These are phyloP conservation scores for Dipodomys spectabilis DNA, from an alignment of 2,113 vertebrate species.

Conservation along the genomic window DNA sequence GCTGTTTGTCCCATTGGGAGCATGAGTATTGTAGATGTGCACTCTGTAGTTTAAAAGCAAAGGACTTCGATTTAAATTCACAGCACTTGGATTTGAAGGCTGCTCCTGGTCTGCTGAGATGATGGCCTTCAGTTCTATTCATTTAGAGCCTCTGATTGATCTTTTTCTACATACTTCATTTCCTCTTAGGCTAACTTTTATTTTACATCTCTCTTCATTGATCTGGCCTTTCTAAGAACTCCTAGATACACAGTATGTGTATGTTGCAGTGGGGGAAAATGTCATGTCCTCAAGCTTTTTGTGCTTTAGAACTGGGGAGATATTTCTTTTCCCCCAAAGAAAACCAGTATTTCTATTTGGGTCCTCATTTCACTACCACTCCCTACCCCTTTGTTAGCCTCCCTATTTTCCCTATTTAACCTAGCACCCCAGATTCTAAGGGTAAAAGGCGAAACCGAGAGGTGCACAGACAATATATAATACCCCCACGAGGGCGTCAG, in stretches of 20 bases:
- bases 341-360: not conserved
- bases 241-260: not conserved
- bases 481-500: slow-evolving; percentile 78
- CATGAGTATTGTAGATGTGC: not conserved
- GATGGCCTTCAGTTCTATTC: not conserved
- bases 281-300: not conserved
- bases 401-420: slow-evolving; percentile 52
- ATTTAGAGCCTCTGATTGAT: not conserved
- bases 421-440: slow-evolving; percentile 1
- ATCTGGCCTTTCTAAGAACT: not conserved
- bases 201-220: not conserved
- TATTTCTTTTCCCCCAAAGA: not conserved
- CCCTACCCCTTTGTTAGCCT: not conserved
- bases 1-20: not conserved
- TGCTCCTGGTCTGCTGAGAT: not conserved
- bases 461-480: slow-evolving; percentile 72
- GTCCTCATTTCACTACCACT: not conserved
- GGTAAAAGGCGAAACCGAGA: slow-evolving; percentile 51
- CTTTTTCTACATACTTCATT: not conserved
- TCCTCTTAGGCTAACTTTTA: not conserved
- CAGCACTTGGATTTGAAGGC: not conserved
- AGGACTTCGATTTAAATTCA: not conserved
- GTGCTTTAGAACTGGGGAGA: slow-evolving; percentile 23
- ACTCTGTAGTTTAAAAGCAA: not conserved
- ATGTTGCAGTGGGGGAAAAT: not conserved